These are phyloP conservation scores for Telmatherina bonti DNA, from an alignment of 2,797 vertebrate genomes.

Conservation along the genomic window DNA sequence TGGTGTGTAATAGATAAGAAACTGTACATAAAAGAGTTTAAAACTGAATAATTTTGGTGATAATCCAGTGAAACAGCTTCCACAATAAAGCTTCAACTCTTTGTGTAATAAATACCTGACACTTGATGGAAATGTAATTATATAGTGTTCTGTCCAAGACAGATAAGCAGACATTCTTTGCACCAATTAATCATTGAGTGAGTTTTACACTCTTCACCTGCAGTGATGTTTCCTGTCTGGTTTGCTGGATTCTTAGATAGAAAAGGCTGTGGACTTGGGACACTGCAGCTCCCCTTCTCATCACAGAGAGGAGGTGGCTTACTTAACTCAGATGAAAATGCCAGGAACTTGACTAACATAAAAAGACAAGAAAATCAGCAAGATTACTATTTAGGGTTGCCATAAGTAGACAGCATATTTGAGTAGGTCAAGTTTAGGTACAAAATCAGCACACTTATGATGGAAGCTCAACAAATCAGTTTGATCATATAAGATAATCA, in stretches of 20 bases:
- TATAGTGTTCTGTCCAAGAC: not conserved
- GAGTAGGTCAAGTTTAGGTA: not conserved
- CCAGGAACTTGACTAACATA: slow-evolving; percentile 74
- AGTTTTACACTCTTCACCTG: slow-evolving; percentile 53
- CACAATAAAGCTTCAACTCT: rapidly evolving
- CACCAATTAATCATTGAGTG: not conserved
- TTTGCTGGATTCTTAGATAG: slow-evolving; percentile 64
- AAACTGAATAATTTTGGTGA: not conserved
- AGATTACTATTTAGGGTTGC: not conserved
- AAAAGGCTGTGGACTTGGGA: slow-evolving; percentile 37
- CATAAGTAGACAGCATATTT: not conserved
- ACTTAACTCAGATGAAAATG: slow-evolving; percentile 52
- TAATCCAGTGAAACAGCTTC: not conserved
- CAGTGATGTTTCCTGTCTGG: slow-evolving; percentile 59
- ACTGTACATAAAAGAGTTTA: no score
- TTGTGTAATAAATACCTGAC: not conserved
- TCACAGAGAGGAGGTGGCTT: slow-evolving; percentile 55
- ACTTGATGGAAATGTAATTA: slow-evolving; percentile 20
- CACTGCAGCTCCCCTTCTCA: slow-evolving; percentile 66
- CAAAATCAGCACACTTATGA: not conserved
- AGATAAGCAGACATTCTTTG: slow-evolving; percentile 1
- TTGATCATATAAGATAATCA: not conserved
- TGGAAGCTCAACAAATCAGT: not conserved
- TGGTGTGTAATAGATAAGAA: no score
- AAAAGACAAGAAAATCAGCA: slow-evolving; percentile 33